These are phyloP conservation scores for Cheilosia soror DNA, from an alignment of 2,888 invertebrate genomes.

Conservation along the genomic window DNA sequence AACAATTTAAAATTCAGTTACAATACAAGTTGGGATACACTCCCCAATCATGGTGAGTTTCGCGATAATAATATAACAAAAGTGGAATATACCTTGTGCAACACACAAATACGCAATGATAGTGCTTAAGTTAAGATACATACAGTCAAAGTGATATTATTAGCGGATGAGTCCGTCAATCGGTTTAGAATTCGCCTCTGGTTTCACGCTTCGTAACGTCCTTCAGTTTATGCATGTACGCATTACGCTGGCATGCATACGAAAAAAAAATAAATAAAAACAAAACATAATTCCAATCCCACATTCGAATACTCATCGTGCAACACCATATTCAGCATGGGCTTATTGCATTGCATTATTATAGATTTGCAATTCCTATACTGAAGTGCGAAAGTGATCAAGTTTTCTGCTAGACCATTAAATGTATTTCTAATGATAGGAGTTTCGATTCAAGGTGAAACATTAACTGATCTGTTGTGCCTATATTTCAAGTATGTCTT, in stretches of 20 bases:
- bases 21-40: slow-evolving; percentile 32
- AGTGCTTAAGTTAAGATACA: neutral
- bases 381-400: slow-evolving; percentile 40
- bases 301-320: slow-evolving; percentile 2
- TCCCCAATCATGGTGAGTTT: slow-evolving; percentile 63
- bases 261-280: neutral
- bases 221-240: slow-evolving; percentile 21
- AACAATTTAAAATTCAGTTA: slow-evolving; percentile 5
- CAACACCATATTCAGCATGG: neutral
- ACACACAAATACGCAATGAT: neutral
- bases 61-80: neutral
- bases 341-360: slow-evolving; percentile 19
- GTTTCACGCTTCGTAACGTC: slow-evolving; percentile 63
- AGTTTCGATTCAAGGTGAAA: slow-evolving; percentile 33
- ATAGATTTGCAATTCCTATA: slow-evolving; percentile 1
- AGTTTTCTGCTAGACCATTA: slow-evolving; percentile 13
- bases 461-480: neutral
- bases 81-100: slow-evolving; percentile 18
- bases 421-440: slow-evolving; percentile 15
- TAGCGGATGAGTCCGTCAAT: slow-evolving; percentile 63
- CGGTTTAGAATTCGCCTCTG: slow-evolving; percentile 31
- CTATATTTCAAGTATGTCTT: slow-evolving; percentile 18
- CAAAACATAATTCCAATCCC: neutral
- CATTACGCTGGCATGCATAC: slow-evolving; percentile 3
- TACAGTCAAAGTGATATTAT: slow-evolving; percentile 29